phyloP scores from a whole-genome alignment of 2,888 invertebrate genomes.

The Polia nebulosa region DNA sequence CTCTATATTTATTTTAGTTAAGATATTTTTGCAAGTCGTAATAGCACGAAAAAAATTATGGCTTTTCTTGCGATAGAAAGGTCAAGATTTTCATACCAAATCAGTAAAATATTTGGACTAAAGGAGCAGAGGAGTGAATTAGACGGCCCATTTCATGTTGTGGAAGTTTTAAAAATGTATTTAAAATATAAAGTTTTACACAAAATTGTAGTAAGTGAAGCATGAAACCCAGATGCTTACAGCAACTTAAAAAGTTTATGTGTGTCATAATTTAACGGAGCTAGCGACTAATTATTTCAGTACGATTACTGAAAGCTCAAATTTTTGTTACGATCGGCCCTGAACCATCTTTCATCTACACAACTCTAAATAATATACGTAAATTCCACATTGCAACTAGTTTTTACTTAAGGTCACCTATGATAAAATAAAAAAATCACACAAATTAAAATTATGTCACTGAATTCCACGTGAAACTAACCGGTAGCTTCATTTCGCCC shows the following conservation, averaged over 20 bases:
- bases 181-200: too few relatives aligned
- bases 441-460: conserved; percentile 35
- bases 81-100: too few relatives aligned
- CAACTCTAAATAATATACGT: neutral
- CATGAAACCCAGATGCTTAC: neutral
- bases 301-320: neutral
- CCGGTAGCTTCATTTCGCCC: conserved; percentile 63
- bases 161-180: too few relatives aligned
- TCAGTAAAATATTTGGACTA: too few relatives aligned
- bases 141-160: too few relatives aligned
- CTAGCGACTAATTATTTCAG: neutral
- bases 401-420: conserved; percentile 1
- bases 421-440: conserved; percentile 5
- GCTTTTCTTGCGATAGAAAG: neutral
- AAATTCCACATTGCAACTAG: neutral
- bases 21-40: too few relatives aligned
- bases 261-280: too few relatives aligned
- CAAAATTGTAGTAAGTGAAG: neutral
- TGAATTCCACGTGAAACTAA: conserved; percentile 55
- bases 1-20: neutral
- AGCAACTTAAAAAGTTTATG: too few relatives aligned
- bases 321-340: conserved; percentile 7
- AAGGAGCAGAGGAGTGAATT: too few relatives aligned
- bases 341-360: conserved; percentile 11
- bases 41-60: neutral